Evolutionary conservation across 2,113 vertebrate genomes (phyloP).

Genomic region (Australoheros scitulus): DNA sequence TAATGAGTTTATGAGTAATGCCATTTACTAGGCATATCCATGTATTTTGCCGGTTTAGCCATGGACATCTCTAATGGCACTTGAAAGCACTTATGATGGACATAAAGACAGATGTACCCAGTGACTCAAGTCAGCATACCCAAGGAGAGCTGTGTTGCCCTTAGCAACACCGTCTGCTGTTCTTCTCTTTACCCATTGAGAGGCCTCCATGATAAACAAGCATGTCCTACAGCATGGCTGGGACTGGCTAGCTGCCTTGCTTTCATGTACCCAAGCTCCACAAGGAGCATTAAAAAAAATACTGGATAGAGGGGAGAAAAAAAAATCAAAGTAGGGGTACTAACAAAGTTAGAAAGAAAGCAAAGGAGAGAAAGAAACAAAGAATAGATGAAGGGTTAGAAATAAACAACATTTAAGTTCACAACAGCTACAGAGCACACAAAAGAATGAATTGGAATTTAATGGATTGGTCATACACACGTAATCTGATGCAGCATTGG

Average conservation of each 20-base stretch:
- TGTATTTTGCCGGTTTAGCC: conserved; percentile 13
- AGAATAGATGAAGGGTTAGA: conserved; percentile 20
- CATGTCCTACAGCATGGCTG: conserved; percentile 48
- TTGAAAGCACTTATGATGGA: conserved; percentile 53
- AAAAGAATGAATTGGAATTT: conserved; percentile 63
- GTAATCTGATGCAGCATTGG: conserved; percentile 63
- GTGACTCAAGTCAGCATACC: conserved; percentile 39
- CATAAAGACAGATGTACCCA: conserved; percentile 47
- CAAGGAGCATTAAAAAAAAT: background rate
- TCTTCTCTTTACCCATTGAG: conserved; percentile 44
- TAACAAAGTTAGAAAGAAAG: conserved; percentile 38
- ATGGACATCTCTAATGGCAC: conserved; percentile 37
- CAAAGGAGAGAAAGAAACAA: conserved; percentile 4
- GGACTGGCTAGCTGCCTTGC: conserved; percentile 34
- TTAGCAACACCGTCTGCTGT: conserved; percentile 56
- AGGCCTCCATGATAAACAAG: conserved; percentile 66
- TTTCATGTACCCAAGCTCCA: conserved; percentile 45
- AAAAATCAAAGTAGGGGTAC: conserved; percentile 21
- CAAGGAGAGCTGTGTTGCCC: conserved; percentile 56
- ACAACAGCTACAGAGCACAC: conserved; percentile 20
- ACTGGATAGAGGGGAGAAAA: background rate
- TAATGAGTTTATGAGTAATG: conserved; percentile 12
- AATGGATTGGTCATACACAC: conserved; percentile 65
- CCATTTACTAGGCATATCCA: conserved; percentile 17
- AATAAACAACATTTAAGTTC: conserved; percentile 39